These are phyloP conservation scores for Neelides sp. DNA, from an alignment of 1,140 invertebrate species.

Conservation along the genomic window DNA sequence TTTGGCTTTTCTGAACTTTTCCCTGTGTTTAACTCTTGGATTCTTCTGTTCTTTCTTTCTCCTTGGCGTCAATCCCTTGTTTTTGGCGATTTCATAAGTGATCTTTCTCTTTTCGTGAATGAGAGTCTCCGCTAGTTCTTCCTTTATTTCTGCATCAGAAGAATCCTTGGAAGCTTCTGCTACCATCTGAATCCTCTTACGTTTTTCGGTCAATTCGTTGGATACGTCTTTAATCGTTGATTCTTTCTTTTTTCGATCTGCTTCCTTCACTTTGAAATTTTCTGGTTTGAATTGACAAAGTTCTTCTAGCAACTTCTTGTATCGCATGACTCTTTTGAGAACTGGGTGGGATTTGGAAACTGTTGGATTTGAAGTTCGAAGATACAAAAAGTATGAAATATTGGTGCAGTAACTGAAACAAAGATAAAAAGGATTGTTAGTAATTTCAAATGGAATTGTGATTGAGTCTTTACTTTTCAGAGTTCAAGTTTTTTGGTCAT, in stretches of 20 bases:
- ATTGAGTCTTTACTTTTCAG: too few relatives aligned
- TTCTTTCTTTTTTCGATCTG: conserved; percentile 27
- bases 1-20: conserved; percentile 78
- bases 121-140: conserved; percentile 32
- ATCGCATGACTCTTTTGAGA: conserved; percentile 65
- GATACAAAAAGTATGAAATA: conserved; percentile 68
- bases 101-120: conserved; percentile 57
- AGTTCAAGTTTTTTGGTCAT: too few relatives aligned
- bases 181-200: conserved; percentile 32
- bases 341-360: conserved; percentile 62
- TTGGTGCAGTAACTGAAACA: conserved; percentile 68
- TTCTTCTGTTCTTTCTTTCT: conserved; percentile 82
- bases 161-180: conserved; percentile 6
- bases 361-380: conserved; percentile 47
- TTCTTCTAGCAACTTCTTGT: conserved; percentile 59
- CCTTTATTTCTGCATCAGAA: conserved; percentile 14
- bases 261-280: conserved; percentile 45
- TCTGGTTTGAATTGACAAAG: conserved; percentile 51
- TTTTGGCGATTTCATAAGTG: conserved; percentile 86
- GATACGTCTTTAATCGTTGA: conserved; percentile 32
- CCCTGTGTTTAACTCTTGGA: conserved; percentile 82
- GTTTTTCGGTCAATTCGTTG: conserved; percentile 33
- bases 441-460: neutral
- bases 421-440: conserved; percentile 20
- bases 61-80: conserved; percentile 79